Evolutionary conservation across 2,888 invertebrate species (phyloP).

Genomic region (Mythimna pallens): DNA sequence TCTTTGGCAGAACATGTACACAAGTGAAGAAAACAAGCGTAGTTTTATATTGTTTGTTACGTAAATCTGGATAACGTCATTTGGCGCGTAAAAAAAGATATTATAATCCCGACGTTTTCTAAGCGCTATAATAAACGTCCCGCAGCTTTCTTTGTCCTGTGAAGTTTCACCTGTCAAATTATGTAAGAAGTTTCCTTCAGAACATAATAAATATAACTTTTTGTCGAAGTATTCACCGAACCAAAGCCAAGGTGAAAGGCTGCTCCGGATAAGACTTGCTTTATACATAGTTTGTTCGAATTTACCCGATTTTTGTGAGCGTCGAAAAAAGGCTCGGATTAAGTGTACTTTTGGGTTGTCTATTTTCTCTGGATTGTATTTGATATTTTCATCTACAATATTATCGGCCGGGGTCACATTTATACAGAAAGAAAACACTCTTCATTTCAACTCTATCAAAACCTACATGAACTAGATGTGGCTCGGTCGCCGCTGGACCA

Average conservation of each 20-base stretch:
- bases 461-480: constrained; percentile 7
- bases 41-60: neutral
- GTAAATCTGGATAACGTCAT: constrained; percentile 18
- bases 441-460: constrained; percentile 4
- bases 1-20: constrained; percentile 19
- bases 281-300: constrained; percentile 40
- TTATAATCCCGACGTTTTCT: constrained; percentile 7
- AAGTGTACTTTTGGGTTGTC: constrained; percentile 35
- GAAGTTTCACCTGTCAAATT: constrained; percentile 50
- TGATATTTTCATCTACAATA: constrained; percentile 48
- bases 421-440: constrained; percentile 19
- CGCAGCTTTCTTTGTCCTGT: constrained; percentile 7
- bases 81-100: constrained; percentile 4
- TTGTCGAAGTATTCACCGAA: constrained; percentile 45
- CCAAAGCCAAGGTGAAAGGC: constrained; percentile 23
- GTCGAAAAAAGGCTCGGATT: constrained; percentile 37
- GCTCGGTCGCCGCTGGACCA: constrained; percentile 21
- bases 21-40: neutral
- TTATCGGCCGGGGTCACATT: constrained; percentile 31
- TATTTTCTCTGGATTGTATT: constrained; percentile 44
- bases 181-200: constrained; percentile 31
- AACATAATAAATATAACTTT: constrained; percentile 43
- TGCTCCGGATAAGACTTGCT: constrained; percentile 39
- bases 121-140: neutral
- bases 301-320: constrained; percentile 35